phyloP scores from a whole-genome alignment of 2,888 invertebrate genomes.

The Drosophila nr. medialis region DNA sequence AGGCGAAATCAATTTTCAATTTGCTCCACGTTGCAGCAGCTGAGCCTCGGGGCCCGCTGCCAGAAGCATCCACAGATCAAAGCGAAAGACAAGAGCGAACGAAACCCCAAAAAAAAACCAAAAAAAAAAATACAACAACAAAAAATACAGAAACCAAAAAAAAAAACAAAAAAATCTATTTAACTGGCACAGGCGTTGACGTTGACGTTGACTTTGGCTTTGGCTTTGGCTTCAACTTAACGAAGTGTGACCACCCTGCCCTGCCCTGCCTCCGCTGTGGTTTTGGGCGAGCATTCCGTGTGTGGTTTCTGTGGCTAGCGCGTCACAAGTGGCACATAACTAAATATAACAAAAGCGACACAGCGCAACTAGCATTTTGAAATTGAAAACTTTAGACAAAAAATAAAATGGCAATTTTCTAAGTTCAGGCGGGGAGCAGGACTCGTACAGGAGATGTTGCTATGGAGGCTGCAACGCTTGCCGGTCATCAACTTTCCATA shows the following conservation, averaged over 20 bases:
- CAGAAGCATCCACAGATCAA: slow-evolving; percentile 68
- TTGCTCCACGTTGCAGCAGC: slow-evolving; percentile 69
- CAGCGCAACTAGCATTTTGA: slow-evolving; percentile 50
- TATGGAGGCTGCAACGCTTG: slow-evolving; percentile 4
- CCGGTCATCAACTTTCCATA: slow-evolving; percentile 78
- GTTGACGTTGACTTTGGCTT: slow-evolving; percentile 71
- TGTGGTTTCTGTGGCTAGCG: slow-evolving; percentile 67
- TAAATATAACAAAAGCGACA: slow-evolving; percentile 48
- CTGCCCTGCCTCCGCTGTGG: slow-evolving; percentile 33
- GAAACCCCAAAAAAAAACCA: slow-evolving; percentile 50
- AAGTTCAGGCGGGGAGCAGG: slow-evolving; percentile 25
- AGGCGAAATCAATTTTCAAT: slow-evolving; percentile 76
- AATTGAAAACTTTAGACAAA: slow-evolving; percentile 65
- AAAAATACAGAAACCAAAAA: slow-evolving; percentile 22
- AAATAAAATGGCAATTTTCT: slow-evolving; percentile 61
- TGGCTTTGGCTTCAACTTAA: slow-evolving; percentile 65
- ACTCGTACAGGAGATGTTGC: not conserved
- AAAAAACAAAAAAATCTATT: slow-evolving; percentile 63
- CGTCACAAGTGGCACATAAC: slow-evolving; percentile 68
- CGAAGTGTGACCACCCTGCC: slow-evolving; percentile 71
- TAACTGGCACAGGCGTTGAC: slow-evolving; percentile 76
- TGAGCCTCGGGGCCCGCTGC: slow-evolving; percentile 48
- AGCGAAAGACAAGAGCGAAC: slow-evolving; percentile 62
- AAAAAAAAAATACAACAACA: slow-evolving; percentile 21
- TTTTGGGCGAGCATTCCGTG: slow-evolving; percentile 66